Base-by-base conservation (phyloP, 2,888 invertebrate genomes). In the Orthosia incerta region DNA sequence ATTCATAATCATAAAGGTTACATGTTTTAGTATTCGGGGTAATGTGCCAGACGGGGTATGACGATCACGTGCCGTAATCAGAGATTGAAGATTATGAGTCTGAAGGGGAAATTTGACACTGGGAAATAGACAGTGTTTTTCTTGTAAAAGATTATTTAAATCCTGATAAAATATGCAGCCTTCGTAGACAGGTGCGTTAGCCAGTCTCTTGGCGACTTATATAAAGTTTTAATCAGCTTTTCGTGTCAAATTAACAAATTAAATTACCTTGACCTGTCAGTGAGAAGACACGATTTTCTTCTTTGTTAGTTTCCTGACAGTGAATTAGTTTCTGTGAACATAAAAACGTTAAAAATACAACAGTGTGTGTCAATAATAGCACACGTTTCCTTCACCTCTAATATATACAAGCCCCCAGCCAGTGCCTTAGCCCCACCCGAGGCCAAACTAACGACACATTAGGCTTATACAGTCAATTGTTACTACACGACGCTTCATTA, bases 1-100 rank as follows among this genome's bases (percentile, higher is more conserved):
- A 74, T 71, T 75, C 69, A 69, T 81, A 83, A 80, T 84, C 76
- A 82, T 83, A 64, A 80, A 80, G 72, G 68, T 84, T 76, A 64
- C 83, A 72, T 80, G 72, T 73, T 80, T 82, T 71, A 79, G 71
- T 80, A 76, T 76, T 67, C 80, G 26, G 63, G 71, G 68, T 81
- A 80, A 83, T 75, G 83, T 65, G 70, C 26, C 66, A 48, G 53
- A 53, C 57, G 61, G 70, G 31, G 59, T 65, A 74, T 68, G 61
- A 64, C 57, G 57, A 83, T 65, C 79, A 74, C 80, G 80, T 79
- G 75, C 23, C 31, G 51, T 65, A 71, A 77, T 82, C 82, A 66
- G 68, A 69, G 20, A 71, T 79, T 82, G 64, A 70, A 79, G 80
- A 74, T 79, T 78, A 77, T 45, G 5, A 11, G 61, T 23, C 39